Percentiles rank a stretch among this genome's conserved stretches.
These are phyloP conservation scores for Cosmopolites sordidus DNA, from an alignment of 2,888 invertebrate genomes.

Conservation along the genomic window DNA sequence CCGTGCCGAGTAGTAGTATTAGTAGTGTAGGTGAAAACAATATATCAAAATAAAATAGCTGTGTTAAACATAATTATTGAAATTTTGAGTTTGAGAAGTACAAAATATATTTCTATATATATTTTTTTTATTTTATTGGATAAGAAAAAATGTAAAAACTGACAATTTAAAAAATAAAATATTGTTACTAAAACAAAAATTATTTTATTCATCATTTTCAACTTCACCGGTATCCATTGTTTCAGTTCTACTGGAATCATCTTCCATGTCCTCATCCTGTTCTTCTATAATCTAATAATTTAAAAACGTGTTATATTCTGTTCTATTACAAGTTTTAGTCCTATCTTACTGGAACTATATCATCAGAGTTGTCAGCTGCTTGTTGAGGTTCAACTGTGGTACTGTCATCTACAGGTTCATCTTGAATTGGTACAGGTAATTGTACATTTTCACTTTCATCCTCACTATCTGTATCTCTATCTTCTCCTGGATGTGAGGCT, in stretches of 20 bases:
- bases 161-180: too few relatives aligned
- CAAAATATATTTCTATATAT: too few relatives aligned
- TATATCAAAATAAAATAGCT: too few relatives aligned
- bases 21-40: too few relatives aligned
- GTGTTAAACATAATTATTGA: too few relatives aligned
- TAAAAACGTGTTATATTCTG: too few relatives aligned
- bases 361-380: constrained; percentile 1
- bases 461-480: constrained; percentile 59
- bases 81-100: too few relatives aligned
- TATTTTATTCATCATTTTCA: constrained; percentile 35
- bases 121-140: too few relatives aligned
- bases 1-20: too few relatives aligned
- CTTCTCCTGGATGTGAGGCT: constrained; percentile 65
- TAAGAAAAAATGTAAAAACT: too few relatives aligned
- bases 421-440: constrained; percentile 45
- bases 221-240: constrained; percentile 37
- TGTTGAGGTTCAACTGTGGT: background rate
- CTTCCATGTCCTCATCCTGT: constrained; percentile 27
- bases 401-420: constrained; percentile 42
- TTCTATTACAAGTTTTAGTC: too few relatives aligned
- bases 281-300: background rate
- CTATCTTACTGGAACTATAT: constrained; percentile 12
- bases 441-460: constrained; percentile 47
- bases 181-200: background rate
- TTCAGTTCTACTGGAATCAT: constrained; percentile 15